phyloP scores from a whole-genome alignment of 2,113 vertebrate genomes.

The Ctenodactylus gundi region DNA sequence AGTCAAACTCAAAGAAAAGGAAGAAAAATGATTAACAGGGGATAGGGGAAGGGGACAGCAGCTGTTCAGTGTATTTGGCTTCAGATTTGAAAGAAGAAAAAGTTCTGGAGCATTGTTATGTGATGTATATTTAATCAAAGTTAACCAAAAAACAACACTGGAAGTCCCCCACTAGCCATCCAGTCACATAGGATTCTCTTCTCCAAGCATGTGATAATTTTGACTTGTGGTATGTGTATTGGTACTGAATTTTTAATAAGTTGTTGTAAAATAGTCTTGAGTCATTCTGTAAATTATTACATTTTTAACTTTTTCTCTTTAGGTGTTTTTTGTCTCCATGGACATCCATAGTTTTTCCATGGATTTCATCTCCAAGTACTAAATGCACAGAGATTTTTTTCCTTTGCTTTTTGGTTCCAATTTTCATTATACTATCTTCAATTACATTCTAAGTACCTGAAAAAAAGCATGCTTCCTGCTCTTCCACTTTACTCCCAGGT shows the following conservation, averaged over 20 bases:
- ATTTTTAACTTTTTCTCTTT: not conserved
- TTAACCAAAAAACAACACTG: not conserved
- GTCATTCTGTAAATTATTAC: not conserved
- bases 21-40: not conserved
- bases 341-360: not conserved
- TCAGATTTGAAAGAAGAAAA: slow-evolving; percentile 39
- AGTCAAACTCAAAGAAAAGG: slow-evolving; percentile 5
- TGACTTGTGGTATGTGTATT: not conserved
- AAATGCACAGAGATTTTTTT: not conserved
- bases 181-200: not conserved
- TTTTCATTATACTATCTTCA: no score
- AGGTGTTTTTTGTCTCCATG: slow-evolving; percentile 7
- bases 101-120: not conserved
- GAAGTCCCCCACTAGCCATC: not conserved
- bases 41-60: not conserved
- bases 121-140: not conserved
- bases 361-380: slow-evolving; percentile 20
- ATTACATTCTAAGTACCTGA: slow-evolving; percentile 49
- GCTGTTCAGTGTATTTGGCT: not conserved
- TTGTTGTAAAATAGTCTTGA: slow-evolving; percentile 8
- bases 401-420: slow-evolving; percentile 41
- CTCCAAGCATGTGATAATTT: not conserved
- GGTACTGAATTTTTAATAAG: not conserved
- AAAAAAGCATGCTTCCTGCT: slow-evolving; percentile 48
- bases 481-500: slow-evolving; percentile 38